Percentiles rank a stretch among this genome's conserved stretches.
These are phyloP conservation scores for Sphinx pinastri DNA, from an alignment of 2,888 invertebrate genomes.

Conservation along the genomic window DNA sequence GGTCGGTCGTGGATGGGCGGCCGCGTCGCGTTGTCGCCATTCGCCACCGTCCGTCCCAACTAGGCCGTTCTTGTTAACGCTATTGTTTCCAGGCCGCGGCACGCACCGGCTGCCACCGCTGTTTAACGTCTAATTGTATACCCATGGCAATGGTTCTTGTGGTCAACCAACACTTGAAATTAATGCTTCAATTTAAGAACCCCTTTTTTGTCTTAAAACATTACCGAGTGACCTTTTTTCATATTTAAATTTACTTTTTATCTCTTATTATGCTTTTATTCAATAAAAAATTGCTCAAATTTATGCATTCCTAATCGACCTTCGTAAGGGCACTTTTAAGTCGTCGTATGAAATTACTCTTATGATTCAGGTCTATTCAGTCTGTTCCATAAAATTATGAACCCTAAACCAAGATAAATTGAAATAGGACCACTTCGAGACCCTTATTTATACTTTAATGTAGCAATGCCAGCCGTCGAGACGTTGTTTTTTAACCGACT, in stretches of 20 bases:
- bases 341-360: too few species aligned
- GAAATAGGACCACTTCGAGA: too few species aligned
- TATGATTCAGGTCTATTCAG: too few species aligned
- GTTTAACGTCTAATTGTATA: not conserved
- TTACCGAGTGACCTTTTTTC: not conserved
- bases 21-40: conserved; percentile 63
- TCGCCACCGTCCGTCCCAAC: conserved; percentile 55
- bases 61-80: conserved; percentile 78
- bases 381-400: too few species aligned
- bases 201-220: not conserved
- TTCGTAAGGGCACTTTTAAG: too few species aligned
- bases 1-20: conserved; percentile 54
- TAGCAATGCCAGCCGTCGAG: not conserved
- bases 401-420: too few species aligned
- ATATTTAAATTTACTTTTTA: not conserved
- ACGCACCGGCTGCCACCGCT: conserved; percentile 40
- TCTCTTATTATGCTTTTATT: too few species aligned
- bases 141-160: conserved; percentile 4
- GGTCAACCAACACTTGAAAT: not conserved
- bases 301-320: too few species aligned
- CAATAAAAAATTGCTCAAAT: too few species aligned
- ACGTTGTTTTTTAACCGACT: too few species aligned
- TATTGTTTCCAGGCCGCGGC: conserved; percentile 67
- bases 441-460: not conserved
- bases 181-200: not conserved